A percentile compares a stretch with the other conserved stretches of the same genome.
phyloP scores from a whole-genome alignment of 2,797 vertebrate species.

The Tamandua tetradactyla region DNA sequence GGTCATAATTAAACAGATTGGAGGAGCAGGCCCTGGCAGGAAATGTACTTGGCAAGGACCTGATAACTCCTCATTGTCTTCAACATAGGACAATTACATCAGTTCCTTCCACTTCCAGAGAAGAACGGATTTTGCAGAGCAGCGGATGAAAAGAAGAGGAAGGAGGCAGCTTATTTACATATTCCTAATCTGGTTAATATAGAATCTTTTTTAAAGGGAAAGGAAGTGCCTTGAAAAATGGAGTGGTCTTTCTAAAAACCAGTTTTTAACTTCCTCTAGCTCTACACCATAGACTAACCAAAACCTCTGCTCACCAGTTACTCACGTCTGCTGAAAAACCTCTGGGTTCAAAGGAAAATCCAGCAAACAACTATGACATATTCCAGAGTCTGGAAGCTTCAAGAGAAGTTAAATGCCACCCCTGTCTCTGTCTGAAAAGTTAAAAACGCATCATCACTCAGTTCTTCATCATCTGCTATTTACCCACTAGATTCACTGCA shows the following conservation, averaged over 20 bases:
- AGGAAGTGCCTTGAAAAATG: conserved; percentile 1
- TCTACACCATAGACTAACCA: neutral
- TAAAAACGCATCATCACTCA: neutral
- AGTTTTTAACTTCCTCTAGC: conserved; percentile 37
- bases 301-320: conserved; percentile 13
- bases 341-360: conserved; percentile 55
- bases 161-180: conserved; percentile 70
- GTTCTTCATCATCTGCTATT: conserved; percentile 51
- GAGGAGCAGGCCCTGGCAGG: conserved; percentile 87
- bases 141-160: conserved; percentile 57
- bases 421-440: conserved; percentile 53
- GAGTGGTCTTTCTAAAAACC: conserved; percentile 33
- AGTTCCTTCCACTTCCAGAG: conserved; percentile 84
- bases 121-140: conserved; percentile 51
- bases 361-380: conserved; percentile 4
- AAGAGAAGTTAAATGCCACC: conserved; percentile 56
- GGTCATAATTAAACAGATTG: conserved; percentile 88
- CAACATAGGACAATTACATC: conserved; percentile 85
- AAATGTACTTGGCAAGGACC: conserved; percentile 83
- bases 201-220: conserved; percentile 64
- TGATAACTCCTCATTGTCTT: conserved; percentile 82
- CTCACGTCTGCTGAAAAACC: conserved; percentile 51
- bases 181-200: conserved; percentile 57
- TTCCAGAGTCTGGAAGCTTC: conserved; percentile 22
- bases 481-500: conserved; percentile 25